Evolutionary conservation across 2,888 invertebrate species (phyloP).

Genomic region (Tuta absoluta): DNA sequence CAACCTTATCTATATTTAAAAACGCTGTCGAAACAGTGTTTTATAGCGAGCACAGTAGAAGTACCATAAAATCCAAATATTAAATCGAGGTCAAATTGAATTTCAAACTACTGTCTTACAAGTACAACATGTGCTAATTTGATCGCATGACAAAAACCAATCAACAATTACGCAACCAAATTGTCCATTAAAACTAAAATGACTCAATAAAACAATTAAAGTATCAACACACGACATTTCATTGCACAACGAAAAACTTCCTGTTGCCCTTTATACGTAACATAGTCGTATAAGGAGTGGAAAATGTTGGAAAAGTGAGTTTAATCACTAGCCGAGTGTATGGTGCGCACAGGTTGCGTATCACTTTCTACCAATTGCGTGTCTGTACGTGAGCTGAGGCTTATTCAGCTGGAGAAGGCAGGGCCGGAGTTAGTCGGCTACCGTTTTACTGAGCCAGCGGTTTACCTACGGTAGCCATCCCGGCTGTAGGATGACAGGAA

Average conservation of each 20-base stretch:
- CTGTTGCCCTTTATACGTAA: conserved; percentile 16
- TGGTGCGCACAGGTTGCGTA: conserved; percentile 28
- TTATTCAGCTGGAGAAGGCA: conserved; percentile 20
- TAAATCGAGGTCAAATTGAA: not conserved
- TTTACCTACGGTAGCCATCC: no score
- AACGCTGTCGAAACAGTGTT: no score
- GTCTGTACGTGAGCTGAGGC: conserved; percentile 32
- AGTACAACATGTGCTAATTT: not conserved
- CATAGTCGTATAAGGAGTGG: conserved; percentile 12
- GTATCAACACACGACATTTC: not conserved
- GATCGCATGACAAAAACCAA: not conserved
- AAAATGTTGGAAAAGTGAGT: conserved; percentile 36
- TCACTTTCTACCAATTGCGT: conserved; percentile 42
- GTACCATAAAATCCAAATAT: not conserved
- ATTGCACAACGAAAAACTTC: conserved; percentile 6
- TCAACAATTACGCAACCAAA: not conserved
- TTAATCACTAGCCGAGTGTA: conserved; percentile 31
- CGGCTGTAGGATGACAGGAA: no score
- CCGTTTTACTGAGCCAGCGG: no score
- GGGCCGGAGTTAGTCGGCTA: not conserved
- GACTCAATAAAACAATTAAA: conserved; percentile 8
- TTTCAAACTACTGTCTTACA: not conserved
- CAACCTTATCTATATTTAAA: no score
- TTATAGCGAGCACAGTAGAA: not conserved
- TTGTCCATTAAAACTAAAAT: conserved; percentile 6